Evolutionary conservation across 2,888 invertebrate species (phyloP).

Genomic region (Drosophila kuntzei): DNA sequence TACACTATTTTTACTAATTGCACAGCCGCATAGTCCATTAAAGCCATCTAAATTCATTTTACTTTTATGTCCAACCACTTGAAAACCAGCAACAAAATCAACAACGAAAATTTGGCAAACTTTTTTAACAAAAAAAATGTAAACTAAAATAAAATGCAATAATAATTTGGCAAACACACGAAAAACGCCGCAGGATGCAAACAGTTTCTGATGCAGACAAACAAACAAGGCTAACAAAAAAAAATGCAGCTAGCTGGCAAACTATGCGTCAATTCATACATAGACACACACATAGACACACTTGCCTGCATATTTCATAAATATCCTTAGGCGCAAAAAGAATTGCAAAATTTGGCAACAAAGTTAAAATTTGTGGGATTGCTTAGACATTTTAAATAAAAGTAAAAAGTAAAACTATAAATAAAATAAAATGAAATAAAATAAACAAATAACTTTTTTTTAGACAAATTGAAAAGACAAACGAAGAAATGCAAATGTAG

Average conservation of each 20-base stretch:
- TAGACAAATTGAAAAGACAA: constrained; percentile 25
- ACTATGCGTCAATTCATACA: constrained; percentile 43
- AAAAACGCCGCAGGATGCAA: constrained; percentile 72
- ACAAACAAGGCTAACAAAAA: constrained; percentile 35
- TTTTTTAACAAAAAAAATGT: background rate
- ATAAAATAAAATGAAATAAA: constrained; percentile 16
- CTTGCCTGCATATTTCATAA: constrained; percentile 44
- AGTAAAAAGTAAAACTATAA: constrained; percentile 21
- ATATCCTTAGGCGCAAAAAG: constrained; percentile 64
- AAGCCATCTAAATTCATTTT: constrained; percentile 56
- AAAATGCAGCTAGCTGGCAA: constrained; percentile 46
- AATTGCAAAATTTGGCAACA: constrained; percentile 24
- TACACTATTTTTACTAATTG: constrained; percentile 23
- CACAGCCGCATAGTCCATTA: constrained; percentile 28
- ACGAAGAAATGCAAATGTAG: constrained; percentile 37
- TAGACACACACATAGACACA: constrained; percentile 14
- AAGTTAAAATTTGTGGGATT: constrained; percentile 26
- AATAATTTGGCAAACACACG: constrained; percentile 67
- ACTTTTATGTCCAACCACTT: constrained; percentile 26
- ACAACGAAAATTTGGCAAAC: constrained; percentile 55
- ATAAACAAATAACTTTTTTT: constrained; percentile 36
- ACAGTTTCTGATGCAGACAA: constrained; percentile 47
- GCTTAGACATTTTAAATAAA: constrained; percentile 46
- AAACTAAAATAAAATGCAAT: constrained; percentile 37
- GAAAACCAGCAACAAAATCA: constrained; percentile 3